phyloP scores from a whole-genome alignment of 2,888 invertebrate genomes.

The Erebia palarica region DNA sequence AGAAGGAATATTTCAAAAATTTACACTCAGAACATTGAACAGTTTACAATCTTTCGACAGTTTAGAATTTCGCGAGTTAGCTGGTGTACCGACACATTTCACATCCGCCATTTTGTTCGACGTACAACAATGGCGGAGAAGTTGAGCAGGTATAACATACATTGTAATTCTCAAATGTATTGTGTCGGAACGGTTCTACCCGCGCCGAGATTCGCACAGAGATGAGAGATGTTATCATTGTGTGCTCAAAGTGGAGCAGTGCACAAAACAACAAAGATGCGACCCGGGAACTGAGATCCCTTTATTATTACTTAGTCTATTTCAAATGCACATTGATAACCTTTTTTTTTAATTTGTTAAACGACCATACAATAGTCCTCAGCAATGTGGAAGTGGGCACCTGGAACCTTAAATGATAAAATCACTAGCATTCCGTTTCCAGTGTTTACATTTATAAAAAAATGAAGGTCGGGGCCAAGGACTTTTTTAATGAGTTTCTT shows the following conservation, averaged over 20 bases:
- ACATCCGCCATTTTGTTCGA: conserved; percentile 15
- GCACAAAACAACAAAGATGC: neutral
- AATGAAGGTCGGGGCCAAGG: no score
- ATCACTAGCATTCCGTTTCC: no score
- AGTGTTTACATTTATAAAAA: no score
- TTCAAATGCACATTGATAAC: neutral
- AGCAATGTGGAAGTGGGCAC: no score
- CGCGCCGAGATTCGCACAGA: conserved; percentile 1
- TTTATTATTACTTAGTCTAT: neutral
- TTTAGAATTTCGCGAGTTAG: no score
- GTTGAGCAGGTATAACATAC: neutral
- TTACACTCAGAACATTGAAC: no score
- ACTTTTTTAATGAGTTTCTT: no score
- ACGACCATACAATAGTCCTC: no score
- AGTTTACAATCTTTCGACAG: no score
- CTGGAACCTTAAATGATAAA: no score
- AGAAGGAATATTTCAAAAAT: no score
- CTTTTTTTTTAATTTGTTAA: neutral
- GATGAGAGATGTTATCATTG: conserved; percentile 1
- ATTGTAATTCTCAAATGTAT: conserved; percentile 1
- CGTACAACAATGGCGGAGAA: conserved; percentile 5
- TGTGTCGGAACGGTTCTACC: conserved; percentile 9
- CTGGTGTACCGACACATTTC: neutral
- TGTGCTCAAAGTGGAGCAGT: neutral
- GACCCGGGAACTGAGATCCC: neutral